Evolutionary conservation across 2,888 invertebrate species (phyloP), one percentile per base, ranked within the genome.

Genomic region (Athrips mouffetella): DNA sequence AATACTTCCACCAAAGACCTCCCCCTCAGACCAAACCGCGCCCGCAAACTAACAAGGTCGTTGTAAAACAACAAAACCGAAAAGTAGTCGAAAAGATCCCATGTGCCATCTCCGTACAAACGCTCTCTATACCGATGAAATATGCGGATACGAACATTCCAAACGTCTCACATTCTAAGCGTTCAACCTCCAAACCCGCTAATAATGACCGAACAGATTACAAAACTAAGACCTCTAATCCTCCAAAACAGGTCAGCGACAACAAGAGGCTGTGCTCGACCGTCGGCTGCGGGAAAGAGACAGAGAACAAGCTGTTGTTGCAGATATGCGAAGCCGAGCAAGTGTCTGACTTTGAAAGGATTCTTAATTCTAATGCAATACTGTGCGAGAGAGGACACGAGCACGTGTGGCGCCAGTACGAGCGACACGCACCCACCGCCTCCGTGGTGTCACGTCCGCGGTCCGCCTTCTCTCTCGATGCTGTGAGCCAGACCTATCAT

Each of bases 281-380:
- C 53, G 61, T 67, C 57, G 55, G 67, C 65, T 61, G 79, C 63
- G 80, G 77, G 70, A 86, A 74, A 73, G 88, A 80, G 77, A 89
- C 88, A 63, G 80, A 87, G 73, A 89, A 89, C 76, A 83, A 79
- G 67, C 70, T 89, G 72, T 71, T 91, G 73, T 73, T 82, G 70
- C 85, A 89, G 76, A 90, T 91, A 76, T 85, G 89, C 59, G 90
- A 91, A 90, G 90, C 91, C 89, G 79, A 89, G 60, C 83, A 90
- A 89, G 88, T 90, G 73, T 79, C 80, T 27, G 89, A 91, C 82
- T 90, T 91, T 86, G 89, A 90, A 82, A 89, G 90, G 90, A 90
- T 91, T 90, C 91, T 91, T 73, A 84, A 83, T 77, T 84, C 85
- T 85, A 88, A 88, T 86, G 85, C 89, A 76, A 84, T 87, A 83